Base-by-base conservation (phyloP, 2,797 vertebrate species). In the Stomatorhinus walkeri region DNA sequence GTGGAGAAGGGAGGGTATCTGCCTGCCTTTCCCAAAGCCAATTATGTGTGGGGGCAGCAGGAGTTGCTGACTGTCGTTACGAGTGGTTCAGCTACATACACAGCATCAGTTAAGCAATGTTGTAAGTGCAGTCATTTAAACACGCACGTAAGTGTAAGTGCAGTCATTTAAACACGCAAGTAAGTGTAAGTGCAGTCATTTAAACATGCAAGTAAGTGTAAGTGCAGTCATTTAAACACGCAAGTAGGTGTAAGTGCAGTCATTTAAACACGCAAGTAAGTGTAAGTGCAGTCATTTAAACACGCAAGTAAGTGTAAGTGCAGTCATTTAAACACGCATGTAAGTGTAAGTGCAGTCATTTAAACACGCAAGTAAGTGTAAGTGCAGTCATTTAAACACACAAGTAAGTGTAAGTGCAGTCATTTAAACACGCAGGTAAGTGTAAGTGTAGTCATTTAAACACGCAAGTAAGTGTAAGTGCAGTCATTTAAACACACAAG, bases 31-130 rank as follows among this genome's bases (percentile, higher is more conserved):
- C 89, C 87, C 28, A 68, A 40, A 76, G 87, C 52, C 36, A 88
- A 92, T 92, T 59, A 91, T 91, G 91, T 10, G 84, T 90, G 87
- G 91, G 91, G 88, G 90, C 90, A 88, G 89, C 90, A 90, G 89
- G 89, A 91, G 91, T 54, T 87, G 59, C 0, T 88, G 90, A 89
- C 90, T 91, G 92, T 90, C 90, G 91, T 91, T 91, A 88, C 40
- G 90, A 16, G 88, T 0, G 16, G 88, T 79, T 90, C 87, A 72
- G 87, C 89, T 94, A 90, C 93, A 90, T 89, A 90, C 89, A 87
- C 54, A 91, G 92, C 89, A 89, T 91, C 0, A 40, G 90, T 93
- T 90, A 93, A 92, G 90, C 91, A 93, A 93, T 92, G 92, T 90
- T 90, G 89, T 90, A 92, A 24, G 88, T 51, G 89, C 88, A 7